A percentile compares a stretch with the other conserved stretches of the same genome.
These are phyloP conservation scores for Serripes groenlandicus DNA, from an alignment of 2,888 invertebrate species.

Conservation along the genomic window DNA sequence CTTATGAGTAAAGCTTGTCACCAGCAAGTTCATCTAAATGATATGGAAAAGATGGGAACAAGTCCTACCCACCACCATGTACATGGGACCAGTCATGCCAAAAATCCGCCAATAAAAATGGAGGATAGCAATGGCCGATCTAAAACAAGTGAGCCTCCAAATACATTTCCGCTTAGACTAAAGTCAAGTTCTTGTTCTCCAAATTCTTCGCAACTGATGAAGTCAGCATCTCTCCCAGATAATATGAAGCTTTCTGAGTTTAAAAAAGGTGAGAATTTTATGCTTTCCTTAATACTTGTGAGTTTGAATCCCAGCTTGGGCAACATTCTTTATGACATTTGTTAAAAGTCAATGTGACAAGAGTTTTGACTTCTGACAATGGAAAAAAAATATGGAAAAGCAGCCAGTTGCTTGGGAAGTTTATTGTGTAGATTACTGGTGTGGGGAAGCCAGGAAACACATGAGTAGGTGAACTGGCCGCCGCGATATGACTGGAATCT, in stretches of 20 bases:
- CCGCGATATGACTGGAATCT: no score
- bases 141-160: conserved; percentile 61
- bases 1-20: conserved; percentile 28
- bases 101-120: conserved; percentile 14
- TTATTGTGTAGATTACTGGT: no score
- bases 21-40: not conserved
- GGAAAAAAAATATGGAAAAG: no score
- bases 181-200: conserved; percentile 55
- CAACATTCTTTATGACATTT: no score
- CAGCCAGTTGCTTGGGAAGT: no score
- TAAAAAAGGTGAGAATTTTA: conserved; percentile 77
- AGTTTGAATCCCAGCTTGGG: no score
- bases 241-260: conserved; percentile 78
- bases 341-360: no score
- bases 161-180: conserved; percentile 72
- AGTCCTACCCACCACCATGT: not conserved
- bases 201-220: conserved; percentile 57
- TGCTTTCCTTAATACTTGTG: no score
- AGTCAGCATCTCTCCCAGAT: conserved; percentile 76
- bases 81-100: conserved; percentile 8
- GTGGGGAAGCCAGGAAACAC: no score
- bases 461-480: no score
- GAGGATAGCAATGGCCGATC: conserved; percentile 4
- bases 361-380: no score
- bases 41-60: conserved; percentile 3